Base-by-base conservation (phyloP, 2,888 invertebrate species). In the Meliscaeva auricollis region DNA sequence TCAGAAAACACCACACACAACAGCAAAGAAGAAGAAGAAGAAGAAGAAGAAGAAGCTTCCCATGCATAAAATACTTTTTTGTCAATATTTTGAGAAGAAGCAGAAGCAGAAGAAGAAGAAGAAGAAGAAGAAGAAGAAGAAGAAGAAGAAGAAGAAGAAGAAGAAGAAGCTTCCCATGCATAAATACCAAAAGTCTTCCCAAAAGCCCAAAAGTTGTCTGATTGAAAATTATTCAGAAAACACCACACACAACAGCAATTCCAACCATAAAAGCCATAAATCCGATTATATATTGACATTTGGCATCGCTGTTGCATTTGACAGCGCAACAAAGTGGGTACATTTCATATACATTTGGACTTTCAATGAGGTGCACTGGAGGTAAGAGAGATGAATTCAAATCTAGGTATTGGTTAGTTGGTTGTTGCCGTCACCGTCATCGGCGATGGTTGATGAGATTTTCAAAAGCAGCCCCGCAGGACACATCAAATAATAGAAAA, bases 381-480 rank as follows among this genome's bases (percentile, higher is more conserved):
- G 9, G 20, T 13, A 60, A 22, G 22, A 22, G 41, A 8, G 2
- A n/a, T 13, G n/a, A 60, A 41, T 44, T 56, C 26, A 48, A 38
- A 35, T 17, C 15, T 41, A 44, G 35, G 11, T 17, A 32, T 48
- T 20, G 5, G 22, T 26, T 50, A 20, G n/a, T 54, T 15, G 17
- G 48, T 41, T 44, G 54, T 50, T 32, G 60, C 72, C 58, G 56
- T 38, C 58, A 50, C 70, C 56, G 56, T 44, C 64, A 56, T 66
- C 30, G 41, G 60, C 78, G 68, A 52, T 41, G 73, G 68, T 75
- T 75, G 84, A 79, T 74, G 84, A 80, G 70, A 75, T 80, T 38
- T 84, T 80, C 75, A 84, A 84, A 75, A 80, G 80, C 75, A 84
- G 54, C 52, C 83, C 84, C 79, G 46, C 84, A 84, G 84, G 80